Evolutionary conservation across 1,140 invertebrate species (phyloP).

Genomic region (Chrysoperla carnea): DNA sequence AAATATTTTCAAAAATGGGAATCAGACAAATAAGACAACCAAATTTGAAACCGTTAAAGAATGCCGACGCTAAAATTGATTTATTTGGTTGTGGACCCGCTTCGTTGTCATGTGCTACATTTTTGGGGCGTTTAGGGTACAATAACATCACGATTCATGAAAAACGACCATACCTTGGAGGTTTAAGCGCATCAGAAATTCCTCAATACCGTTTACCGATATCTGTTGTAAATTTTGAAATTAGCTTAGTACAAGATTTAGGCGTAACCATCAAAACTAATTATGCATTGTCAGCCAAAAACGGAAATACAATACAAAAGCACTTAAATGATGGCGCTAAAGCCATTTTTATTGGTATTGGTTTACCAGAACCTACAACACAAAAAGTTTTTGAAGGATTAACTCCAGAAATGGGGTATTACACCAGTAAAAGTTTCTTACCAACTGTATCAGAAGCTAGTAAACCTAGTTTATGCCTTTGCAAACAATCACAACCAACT

Average conservation of each 20-base stretch:
- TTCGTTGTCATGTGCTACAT: slow-evolving; percentile 93
- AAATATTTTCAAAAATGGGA: slow-evolving; percentile 90
- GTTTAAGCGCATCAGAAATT: slow-evolving; percentile 87
- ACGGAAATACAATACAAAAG: slow-evolving; percentile 54
- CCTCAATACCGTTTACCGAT: slow-evolving; percentile 91
- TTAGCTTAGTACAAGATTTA: slow-evolving; percentile 77
- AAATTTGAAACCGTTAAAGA: slow-evolving; percentile 30
- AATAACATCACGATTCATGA: slow-evolving; percentile 85
- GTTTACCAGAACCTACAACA: slow-evolving; percentile 77
- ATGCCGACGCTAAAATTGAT: slow-evolving; percentile 62
- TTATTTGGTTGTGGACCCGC: slow-evolving; percentile 90
- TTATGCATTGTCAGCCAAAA: slow-evolving; percentile 34
- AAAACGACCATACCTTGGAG: slow-evolving; percentile 71
- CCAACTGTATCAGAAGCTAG: slow-evolving; percentile 73
- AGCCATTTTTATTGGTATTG: slow-evolving; percentile 86
- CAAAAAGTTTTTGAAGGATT: slow-evolving; percentile 67
- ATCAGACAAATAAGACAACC: slow-evolving; percentile 73
- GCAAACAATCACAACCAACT: slow-evolving; percentile 1
- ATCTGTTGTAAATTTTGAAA: slow-evolving; percentile 85
- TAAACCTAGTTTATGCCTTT: slow-evolving; percentile 47
- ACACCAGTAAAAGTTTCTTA: slow-evolving; percentile 87
- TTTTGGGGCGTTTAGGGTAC: slow-evolving; percentile 84
- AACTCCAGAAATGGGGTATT: slow-evolving; percentile 70
- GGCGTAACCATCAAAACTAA: slow-evolving; percentile 70
- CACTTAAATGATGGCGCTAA: slow-evolving; percentile 50